Base-by-base conservation (phyloP, 2,888 invertebrate species). In the Physocephala rufipes region DNA sequence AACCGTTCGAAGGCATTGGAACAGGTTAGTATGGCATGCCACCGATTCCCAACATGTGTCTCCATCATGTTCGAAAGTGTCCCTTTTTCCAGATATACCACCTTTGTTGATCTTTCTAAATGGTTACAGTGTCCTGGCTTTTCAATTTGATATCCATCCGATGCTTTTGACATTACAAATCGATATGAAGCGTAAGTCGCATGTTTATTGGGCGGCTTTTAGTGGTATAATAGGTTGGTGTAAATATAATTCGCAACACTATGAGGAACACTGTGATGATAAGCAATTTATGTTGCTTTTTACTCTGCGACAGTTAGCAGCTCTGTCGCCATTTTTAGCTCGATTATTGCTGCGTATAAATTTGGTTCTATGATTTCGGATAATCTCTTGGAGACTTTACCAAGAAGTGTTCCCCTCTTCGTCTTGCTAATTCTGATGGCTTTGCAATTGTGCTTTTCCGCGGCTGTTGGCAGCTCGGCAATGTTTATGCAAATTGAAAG, bases 161-260 rank as follows among this genome's bases (percentile, higher is more conserved):
- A 91, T 92, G 80, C 89, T 97, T 79, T 89, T 96, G 75, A 96
- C 96, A 0, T 91, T 97, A 65, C 96, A 96, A 87, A 93, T 95
- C 74, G 96, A 97, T 83, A 97, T 97, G 96, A 90, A 89, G 74
- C 89, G 93, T 74, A 93, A 93, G 75, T 86, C 88, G 1, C 90
- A 92, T 78, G 91, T 96, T 75, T 89, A 91, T 76, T 87, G 88
- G 78, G 93, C 95, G 0, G 90, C 95, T 0, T 78, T 92, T 1
- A 87, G 89, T 13, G 93, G 92, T 13, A 95, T 94, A 83, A 78
- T 88, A 45, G 87, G 92, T 92, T 84, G 85, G 87, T 84, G 26
- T 2, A 21, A 13, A 26, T 13, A 26, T n/a, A n/a, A n/a, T 19
- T 36, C 9, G 36, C 9, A 45, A 63, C 12, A 2, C 19, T 43